Conservation (phyloP, 2,888 invertebrate genomes). For the Tenthredo scrophulariae region DNA sequence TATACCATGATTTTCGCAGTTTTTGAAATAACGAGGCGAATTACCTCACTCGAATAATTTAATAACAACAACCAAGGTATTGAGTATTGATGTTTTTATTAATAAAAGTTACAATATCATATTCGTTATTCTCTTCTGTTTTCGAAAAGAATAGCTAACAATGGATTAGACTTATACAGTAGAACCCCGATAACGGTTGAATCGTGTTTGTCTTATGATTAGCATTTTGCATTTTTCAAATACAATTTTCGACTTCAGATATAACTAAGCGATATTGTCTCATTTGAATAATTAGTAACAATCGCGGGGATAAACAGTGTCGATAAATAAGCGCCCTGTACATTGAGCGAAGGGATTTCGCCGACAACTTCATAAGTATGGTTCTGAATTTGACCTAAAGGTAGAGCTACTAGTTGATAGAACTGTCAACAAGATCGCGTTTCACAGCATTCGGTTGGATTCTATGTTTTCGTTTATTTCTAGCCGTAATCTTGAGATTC, state of each 20-base stretch:
- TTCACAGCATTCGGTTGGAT: background rate
- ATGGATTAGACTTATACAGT: background rate
- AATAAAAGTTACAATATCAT: background rate
- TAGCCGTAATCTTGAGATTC: conserved; percentile 20
- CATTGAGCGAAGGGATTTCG: background rate
- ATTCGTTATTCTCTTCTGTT: background rate
- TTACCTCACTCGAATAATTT: background rate
- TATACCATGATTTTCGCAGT: background rate
- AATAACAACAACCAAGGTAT: background rate
- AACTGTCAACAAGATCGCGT: conserved; percentile 28
- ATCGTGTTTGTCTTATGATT: background rate
- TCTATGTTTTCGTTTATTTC: conserved; percentile 38
- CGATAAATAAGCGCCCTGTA: background rate
- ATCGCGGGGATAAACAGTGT: background rate
- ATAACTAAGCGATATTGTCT: background rate
- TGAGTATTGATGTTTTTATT: too few relatives aligned
- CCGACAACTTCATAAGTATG: background rate
- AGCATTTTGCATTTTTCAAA: background rate
- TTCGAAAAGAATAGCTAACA: background rate
- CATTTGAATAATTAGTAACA: background rate
- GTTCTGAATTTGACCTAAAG: background rate
- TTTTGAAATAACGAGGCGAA: background rate
- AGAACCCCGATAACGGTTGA: background rate
- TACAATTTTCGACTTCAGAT: background rate
- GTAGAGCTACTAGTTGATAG: background rate